Percentiles rank a stretch among this genome's conserved stretches.
These are phyloP conservation scores for Nebria brevicollis DNA, from an alignment of 2,888 invertebrate species.

Conservation along the genomic window DNA sequence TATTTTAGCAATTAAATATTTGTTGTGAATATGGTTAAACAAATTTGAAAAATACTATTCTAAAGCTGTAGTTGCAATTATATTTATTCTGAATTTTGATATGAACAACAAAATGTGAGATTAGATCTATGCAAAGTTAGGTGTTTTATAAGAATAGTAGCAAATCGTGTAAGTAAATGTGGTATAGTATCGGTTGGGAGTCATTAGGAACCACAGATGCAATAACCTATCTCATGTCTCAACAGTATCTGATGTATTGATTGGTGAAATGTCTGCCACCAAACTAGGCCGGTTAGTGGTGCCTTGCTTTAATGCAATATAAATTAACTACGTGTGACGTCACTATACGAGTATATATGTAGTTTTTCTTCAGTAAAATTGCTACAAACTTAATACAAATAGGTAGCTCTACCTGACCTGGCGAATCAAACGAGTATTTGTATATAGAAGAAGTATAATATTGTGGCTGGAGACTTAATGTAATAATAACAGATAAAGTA, in stretches of 20 bases:
- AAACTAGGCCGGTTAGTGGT: conserved; percentile 20
- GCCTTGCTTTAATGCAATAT: conserved; percentile 29
- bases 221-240: conserved; percentile 14
- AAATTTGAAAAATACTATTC: no score
- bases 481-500: not conserved
- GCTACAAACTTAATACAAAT: no score
- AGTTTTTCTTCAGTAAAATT: no score
- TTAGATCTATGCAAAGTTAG: not conserved
- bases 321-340: conserved; percentile 20
- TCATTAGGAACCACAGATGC: conserved; percentile 27
- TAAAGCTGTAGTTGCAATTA: no score
- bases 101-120: no score
- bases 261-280: conserved; percentile 4
- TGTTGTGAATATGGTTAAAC: no score
- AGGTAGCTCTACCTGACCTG: not conserved
- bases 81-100: no score
- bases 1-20: no score
- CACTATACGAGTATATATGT: not conserved
- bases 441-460: not conserved
- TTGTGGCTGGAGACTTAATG: not conserved
- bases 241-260: conserved; percentile 1
- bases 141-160: conserved; percentile 18
- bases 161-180: conserved; percentile 14
- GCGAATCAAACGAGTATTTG: not conserved
- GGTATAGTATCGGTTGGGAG: conserved; percentile 23